Percentiles rank a stretch among this genome's conserved stretches.
Conservation (phyloP, 2,888 invertebrate genomes). For the Drosophila rubida region DNA sequence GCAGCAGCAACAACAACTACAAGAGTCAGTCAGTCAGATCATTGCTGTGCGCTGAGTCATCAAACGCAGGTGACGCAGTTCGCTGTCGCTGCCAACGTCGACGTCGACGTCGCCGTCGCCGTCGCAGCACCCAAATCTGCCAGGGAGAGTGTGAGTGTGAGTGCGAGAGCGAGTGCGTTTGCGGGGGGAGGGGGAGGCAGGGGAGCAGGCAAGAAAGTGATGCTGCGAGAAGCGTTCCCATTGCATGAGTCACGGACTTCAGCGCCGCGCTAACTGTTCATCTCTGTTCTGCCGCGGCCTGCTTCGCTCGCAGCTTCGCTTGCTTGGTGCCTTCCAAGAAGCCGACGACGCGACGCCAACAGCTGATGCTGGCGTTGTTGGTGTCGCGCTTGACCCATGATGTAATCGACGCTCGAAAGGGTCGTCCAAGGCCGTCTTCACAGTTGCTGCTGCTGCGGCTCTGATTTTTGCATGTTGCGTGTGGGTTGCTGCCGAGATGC, state of each 20-base stretch:
- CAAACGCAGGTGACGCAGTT: slow-evolving; percentile 51
- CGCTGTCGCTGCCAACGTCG: background rate
- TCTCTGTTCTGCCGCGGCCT: background rate
- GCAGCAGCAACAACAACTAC: background rate
- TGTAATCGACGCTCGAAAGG: slow-evolving; percentile 53
- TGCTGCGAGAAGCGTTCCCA: slow-evolving; percentile 45
- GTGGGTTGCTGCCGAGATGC: slow-evolving; percentile 28
- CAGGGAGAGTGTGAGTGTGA: background rate
- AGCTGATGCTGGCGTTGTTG: no score
- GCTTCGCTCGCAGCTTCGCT: no score
- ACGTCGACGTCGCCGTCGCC: slow-evolving; percentile 4
- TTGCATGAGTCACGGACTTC: slow-evolving; percentile 44
- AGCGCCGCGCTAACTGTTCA: slow-evolving; percentile 38
- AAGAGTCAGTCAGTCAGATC: slow-evolving; percentile 16
- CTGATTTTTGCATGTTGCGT: slow-evolving; percentile 29
- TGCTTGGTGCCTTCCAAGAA: no score
- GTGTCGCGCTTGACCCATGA: slow-evolving; percentile 41
- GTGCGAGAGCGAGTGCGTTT: background rate
- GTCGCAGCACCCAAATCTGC: slow-evolving; percentile 12
- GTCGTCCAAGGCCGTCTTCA: slow-evolving; percentile 45
- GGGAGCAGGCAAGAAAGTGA: slow-evolving; percentile 8
- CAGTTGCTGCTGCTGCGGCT: background rate
- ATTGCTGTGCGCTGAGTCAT: slow-evolving; percentile 49
- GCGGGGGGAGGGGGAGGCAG: background rate
- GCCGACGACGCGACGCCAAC: background rate